phyloP scores from a whole-genome alignment of 2,888 invertebrate genomes.

The Rhingia campestris region DNA sequence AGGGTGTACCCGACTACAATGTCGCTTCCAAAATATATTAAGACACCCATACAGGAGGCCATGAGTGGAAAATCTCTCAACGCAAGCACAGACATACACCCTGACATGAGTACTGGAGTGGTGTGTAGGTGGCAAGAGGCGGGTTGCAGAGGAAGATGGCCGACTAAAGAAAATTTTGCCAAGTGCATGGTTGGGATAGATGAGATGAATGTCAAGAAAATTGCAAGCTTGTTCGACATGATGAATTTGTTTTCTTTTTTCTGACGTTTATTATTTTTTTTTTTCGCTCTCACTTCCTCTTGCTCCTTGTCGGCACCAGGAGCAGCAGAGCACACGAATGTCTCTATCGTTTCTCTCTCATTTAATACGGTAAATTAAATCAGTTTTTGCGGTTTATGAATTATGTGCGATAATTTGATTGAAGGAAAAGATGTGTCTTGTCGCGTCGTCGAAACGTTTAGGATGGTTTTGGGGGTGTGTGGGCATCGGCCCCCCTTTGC shows the following conservation, averaged over 20 bases:
- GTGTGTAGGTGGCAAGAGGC: background rate
- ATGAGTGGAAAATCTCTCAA: background rate
- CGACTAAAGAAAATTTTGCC: slow-evolving; percentile 2
- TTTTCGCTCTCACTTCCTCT: slow-evolving; percentile 2
- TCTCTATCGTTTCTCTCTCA: slow-evolving; percentile 7
- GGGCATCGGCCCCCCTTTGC: background rate
- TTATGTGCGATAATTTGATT: slow-evolving; percentile 67
- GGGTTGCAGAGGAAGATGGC: background rate
- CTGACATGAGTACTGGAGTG: background rate
- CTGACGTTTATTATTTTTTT: background rate
- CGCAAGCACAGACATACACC: background rate
- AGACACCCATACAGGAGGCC: background rate
- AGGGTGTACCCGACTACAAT: slow-evolving; percentile 13
- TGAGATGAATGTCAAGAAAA: slow-evolving; percentile 26
- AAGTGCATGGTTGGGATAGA: slow-evolving; percentile 23
- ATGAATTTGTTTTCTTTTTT: slow-evolving; percentile 4
- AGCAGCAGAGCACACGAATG: background rate
- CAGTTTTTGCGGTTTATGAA: slow-evolving; percentile 61
- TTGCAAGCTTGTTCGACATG: slow-evolving; percentile 17
- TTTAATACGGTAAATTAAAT: slow-evolving; percentile 61
- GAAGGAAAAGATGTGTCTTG: slow-evolving; percentile 26
- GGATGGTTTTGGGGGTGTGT: background rate
- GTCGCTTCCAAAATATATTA: slow-evolving; percentile 13
- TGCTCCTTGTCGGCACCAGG: background rate
- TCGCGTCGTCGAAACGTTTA: slow-evolving; percentile 14